A percentile compares a stretch with the other conserved stretches of the same genome.
phyloP scores from a whole-genome alignment of 2,888 invertebrate species.

The Ochlodes sylvanus region DNA sequence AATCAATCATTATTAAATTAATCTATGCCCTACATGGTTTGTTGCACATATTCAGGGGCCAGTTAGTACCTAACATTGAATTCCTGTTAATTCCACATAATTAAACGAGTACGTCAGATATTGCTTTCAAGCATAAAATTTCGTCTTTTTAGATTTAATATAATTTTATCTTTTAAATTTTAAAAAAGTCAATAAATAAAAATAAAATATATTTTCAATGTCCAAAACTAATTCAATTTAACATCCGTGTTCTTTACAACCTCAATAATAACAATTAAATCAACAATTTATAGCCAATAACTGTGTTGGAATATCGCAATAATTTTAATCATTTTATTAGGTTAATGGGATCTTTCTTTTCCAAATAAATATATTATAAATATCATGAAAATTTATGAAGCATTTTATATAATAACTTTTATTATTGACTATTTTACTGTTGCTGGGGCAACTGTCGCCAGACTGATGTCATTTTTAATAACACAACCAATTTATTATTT shows the following conservation, averaged over 20 bases:
- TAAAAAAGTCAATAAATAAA: background rate
- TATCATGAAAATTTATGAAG: background rate
- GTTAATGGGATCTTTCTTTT: background rate
- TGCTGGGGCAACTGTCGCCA: background rate
- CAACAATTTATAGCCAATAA: background rate
- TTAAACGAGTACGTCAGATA: too few species aligned
- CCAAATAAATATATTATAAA: conserved; percentile 2
- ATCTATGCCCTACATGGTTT: too few species aligned
- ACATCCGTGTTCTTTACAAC: conserved; percentile 2
- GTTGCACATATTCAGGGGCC: too few species aligned
- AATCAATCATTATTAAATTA: too few species aligned
- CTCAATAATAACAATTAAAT: conserved; percentile 5
- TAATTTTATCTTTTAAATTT: background rate
- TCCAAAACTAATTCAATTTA: background rate
- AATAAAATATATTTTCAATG: background rate
- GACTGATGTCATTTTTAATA: too few species aligned
- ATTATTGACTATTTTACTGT: background rate
- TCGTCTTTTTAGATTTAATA: too few species aligned
- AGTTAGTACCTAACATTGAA: too few species aligned
- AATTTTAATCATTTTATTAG: background rate
- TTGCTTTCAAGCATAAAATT: too few species aligned
- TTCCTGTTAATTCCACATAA: too few species aligned
- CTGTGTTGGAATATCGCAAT: background rate
- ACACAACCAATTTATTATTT: too few species aligned
- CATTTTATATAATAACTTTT: conserved; percentile 3